A percentile compares a stretch with the other conserved stretches of the same genome.
These are phyloP conservation scores for Seira musarum DNA, from an alignment of 2,888 invertebrate genomes.

Conservation along the genomic window DNA sequence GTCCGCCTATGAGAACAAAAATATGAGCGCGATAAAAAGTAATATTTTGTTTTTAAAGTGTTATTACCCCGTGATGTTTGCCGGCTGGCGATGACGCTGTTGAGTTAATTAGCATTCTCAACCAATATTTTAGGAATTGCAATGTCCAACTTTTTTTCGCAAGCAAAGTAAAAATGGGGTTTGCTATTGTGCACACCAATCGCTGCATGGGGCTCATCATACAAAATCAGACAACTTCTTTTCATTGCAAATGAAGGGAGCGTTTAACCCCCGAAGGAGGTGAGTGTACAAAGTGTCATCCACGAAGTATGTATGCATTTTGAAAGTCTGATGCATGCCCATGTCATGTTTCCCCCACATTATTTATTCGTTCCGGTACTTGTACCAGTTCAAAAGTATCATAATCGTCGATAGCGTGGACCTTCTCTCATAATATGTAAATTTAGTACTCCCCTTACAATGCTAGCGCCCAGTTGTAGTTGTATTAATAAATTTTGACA, in stretches of 20 bases:
- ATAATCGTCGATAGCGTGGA: no score
- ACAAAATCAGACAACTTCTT: neutral
- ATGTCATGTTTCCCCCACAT: no score
- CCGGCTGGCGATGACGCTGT: neutral
- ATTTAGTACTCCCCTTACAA: no score
- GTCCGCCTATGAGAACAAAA: neutral
- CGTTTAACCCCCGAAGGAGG: constrained; percentile 3
- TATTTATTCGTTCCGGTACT: no score
- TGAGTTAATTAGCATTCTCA: constrained; percentile 42
- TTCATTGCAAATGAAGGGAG: neutral
- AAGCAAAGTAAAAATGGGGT: neutral
- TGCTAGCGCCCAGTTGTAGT: no score
- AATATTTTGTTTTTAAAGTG: neutral
- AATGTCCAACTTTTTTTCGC: neutral
- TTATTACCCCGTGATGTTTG: constrained; percentile 1
- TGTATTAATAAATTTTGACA: no score
- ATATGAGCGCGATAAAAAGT: neutral
- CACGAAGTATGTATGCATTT: no score
- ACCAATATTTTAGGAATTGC: constrained; percentile 5
- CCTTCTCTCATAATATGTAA: no score
- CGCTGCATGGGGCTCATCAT: neutral
- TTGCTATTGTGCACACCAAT: neutral
- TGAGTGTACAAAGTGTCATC: no score
- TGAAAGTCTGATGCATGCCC: no score
- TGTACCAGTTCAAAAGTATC: no score